Percentiles rank a stretch among this genome's conserved stretches.
These are phyloP conservation scores for Archivesica marissinica DNA, from an alignment of 1,140 invertebrate species.

Conservation along the genomic window DNA sequence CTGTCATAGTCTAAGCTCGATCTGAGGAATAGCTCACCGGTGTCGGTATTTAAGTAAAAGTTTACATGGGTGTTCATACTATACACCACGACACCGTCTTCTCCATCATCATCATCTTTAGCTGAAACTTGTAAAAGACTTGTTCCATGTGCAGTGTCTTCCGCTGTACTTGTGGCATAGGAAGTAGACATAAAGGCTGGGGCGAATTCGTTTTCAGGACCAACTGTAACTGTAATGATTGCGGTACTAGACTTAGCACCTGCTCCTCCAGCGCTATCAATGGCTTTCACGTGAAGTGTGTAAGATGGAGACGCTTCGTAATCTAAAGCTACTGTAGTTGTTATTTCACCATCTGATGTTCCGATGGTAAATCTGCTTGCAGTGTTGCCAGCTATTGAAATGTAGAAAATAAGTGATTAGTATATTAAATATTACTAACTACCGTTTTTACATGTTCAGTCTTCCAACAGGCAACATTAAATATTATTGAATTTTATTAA, in stretches of 20 bases:
- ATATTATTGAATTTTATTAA: too few relatives aligned
- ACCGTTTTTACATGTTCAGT: too few relatives aligned
- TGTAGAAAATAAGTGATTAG: too few relatives aligned
- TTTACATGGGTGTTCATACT: slow-evolving; percentile 58
- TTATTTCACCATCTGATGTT: slow-evolving; percentile 68
- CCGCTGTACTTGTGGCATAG: slow-evolving; percentile 58
- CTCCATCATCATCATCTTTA: slow-evolving; percentile 66
- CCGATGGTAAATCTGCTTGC: slow-evolving; percentile 67
- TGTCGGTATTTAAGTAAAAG: slow-evolving; percentile 66
- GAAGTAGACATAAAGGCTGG: slow-evolving; percentile 76
- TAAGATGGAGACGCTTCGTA: slow-evolving; percentile 64
- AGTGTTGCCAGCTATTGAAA: slow-evolving; percentile 64
- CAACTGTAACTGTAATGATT: slow-evolving; percentile 65
- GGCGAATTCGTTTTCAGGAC: slow-evolving; percentile 71
- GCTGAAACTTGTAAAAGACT: slow-evolving; percentile 62
- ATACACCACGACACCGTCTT: slow-evolving; percentile 53
- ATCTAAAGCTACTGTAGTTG: slow-evolving; percentile 60
- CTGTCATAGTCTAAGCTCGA: slow-evolving; percentile 42
- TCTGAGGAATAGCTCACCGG: slow-evolving; percentile 60
- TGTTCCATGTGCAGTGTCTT: slow-evolving; percentile 64
- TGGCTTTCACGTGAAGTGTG: slow-evolving; percentile 59
- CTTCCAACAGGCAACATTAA: too few relatives aligned
- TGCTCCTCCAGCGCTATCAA: slow-evolving; percentile 50
- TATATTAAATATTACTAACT: too few relatives aligned
- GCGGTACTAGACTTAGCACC: slow-evolving; percentile 55